Evolutionary conservation across 2,113 vertebrate genomes (phyloP).

Genomic region (Nerophis ophidion): DNA sequence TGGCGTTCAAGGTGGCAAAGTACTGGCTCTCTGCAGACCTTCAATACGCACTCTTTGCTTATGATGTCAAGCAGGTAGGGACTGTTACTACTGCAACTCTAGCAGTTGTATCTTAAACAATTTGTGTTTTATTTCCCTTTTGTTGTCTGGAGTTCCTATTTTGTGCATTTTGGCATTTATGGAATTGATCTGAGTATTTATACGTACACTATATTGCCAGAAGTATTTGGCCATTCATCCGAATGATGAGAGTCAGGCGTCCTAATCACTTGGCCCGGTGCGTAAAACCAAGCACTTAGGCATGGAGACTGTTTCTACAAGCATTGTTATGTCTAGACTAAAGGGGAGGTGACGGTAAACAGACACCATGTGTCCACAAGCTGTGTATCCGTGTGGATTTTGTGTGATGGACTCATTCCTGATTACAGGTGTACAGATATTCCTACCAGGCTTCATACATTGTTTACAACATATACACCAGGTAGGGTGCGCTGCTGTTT

Average conservation of each 20-base stretch:
- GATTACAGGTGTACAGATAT: constrained; percentile 83
- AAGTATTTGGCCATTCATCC: too few relatives aligned
- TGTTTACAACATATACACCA: constrained; percentile 90
- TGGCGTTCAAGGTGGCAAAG: constrained; percentile 88
- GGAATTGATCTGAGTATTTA: background rate
- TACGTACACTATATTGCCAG: too few relatives aligned
- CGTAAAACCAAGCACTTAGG: too few relatives aligned
- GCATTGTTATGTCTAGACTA: too few relatives aligned
- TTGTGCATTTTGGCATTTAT: constrained; percentile 2
- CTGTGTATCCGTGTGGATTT: background rate
- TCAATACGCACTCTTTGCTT: constrained; percentile 89
- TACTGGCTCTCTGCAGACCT: constrained; percentile 89
- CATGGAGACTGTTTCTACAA: too few relatives aligned
- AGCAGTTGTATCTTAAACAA: too few relatives aligned
- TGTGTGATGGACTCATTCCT: constrained; percentile 14
- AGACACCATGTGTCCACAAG: background rate
- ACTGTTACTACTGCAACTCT: background rate
- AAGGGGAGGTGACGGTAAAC: too few relatives aligned
- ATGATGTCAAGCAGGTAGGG: constrained; percentile 89
- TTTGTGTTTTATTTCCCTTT: background rate
- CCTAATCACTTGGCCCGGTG: too few relatives aligned
- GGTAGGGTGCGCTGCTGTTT: constrained; percentile 50
- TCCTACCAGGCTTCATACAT: constrained; percentile 91
- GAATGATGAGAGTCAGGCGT: too few relatives aligned
- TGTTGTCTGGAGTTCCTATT: constrained; percentile 1